Evolutionary conservation across 2,888 invertebrate species (phyloP).

Genomic region (Spisula subtruncata): DNA sequence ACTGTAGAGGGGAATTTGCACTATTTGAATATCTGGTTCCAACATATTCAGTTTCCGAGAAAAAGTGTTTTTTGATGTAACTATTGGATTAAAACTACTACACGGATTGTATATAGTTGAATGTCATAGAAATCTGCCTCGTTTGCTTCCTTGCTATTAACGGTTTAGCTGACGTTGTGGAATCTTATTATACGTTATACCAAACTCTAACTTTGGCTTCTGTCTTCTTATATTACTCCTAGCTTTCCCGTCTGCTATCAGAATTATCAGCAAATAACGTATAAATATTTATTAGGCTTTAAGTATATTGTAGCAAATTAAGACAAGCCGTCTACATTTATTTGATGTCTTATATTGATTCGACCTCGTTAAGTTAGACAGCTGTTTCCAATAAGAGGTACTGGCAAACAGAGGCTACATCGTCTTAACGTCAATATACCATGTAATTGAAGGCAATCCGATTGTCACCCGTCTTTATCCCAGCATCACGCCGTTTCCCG

Average conservation of each 20-base stretch:
- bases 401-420: neutral
- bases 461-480: neutral
- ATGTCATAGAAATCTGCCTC: too few relatives aligned
- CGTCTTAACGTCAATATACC: conserved; percentile 2
- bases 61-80: too few relatives aligned
- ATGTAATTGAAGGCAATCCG: conserved; percentile 20
- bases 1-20: neutral
- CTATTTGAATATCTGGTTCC: neutral
- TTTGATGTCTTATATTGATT: neutral
- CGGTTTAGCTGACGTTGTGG: too few relatives aligned
- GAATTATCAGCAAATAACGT: neutral
- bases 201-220: too few relatives aligned
- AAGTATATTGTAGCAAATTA: neutral
- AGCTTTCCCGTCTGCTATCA: too few relatives aligned
- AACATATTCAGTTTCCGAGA: neutral
- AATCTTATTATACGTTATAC: too few relatives aligned
- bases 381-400: neutral
- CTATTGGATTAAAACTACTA: too few relatives aligned
- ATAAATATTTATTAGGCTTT: neutral
- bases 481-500: neutral
- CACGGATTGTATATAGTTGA: too few relatives aligned
- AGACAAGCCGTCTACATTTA: neutral
- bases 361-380: neutral
- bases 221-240: too few relatives aligned
- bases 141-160: too few relatives aligned